Percentiles rank a stretch among this genome's conserved stretches.
phyloP scores from a whole-genome alignment of 2,113 vertebrate genomes.

The Hirundichthys speculiger region DNA sequence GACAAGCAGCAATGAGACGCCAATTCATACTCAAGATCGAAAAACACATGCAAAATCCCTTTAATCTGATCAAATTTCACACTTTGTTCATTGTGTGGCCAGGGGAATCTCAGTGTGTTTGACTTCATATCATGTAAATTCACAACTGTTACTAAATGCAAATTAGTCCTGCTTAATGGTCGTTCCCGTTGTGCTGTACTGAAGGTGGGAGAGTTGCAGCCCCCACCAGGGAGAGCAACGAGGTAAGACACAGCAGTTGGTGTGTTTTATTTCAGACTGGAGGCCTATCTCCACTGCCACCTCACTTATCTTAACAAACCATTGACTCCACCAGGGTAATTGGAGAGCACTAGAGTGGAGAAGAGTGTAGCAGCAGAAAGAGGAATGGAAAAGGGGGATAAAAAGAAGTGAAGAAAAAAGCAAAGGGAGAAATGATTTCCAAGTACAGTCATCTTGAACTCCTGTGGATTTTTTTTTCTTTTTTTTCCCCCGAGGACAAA shows the following conservation, averaged over 20 bases:
- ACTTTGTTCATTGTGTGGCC: conserved; percentile 34
- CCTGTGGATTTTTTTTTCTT: too few relatives aligned
- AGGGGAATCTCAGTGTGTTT: conserved; percentile 29
- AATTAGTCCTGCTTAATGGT: conserved; percentile 43
- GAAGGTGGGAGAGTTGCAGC: conserved; percentile 46
- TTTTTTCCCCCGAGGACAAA: too few relatives aligned
- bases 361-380: conserved; percentile 59
- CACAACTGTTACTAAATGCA: conserved; percentile 50
- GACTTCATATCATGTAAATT: conserved; percentile 53
- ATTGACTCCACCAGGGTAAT: conserved; percentile 73
- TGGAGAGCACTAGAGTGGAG: conserved; percentile 77
- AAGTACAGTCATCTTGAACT: conserved; percentile 52
- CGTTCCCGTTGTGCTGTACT: conserved; percentile 38
- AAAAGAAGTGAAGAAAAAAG: conserved; percentile 15
- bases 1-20: conserved; percentile 2
- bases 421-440: conserved; percentile 39
- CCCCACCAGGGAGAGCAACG: conserved; percentile 58
- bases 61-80: conserved; percentile 27
- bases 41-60: conserved; percentile 16
- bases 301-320: conserved; percentile 80
- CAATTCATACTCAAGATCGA: conserved; percentile 31
- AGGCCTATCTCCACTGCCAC: conserved; percentile 66
- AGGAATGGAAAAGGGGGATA: conserved; percentile 23
- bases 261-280: conserved; percentile 78
- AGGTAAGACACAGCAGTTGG: conserved; percentile 68